A percentile compares a stretch with the other conserved stretches of the same genome.
phyloP scores from a whole-genome alignment of 2,888 invertebrate genomes.

The Acanthosepion lycidas region DNA sequence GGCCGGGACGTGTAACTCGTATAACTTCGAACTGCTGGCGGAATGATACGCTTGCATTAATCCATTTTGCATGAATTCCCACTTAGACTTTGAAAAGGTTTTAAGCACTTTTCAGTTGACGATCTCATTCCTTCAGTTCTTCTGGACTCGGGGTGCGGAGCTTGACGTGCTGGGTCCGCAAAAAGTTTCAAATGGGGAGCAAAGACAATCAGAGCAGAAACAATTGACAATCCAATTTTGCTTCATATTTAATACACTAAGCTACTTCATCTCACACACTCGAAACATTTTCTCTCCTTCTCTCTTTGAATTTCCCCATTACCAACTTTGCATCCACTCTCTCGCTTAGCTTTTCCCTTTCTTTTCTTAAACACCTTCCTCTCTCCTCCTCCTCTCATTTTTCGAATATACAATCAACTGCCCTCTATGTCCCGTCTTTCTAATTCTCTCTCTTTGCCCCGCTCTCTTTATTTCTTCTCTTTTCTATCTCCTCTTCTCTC shows the following conservation, averaged over 20 bases:
- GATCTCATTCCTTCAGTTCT: background rate
- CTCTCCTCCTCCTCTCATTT: background rate
- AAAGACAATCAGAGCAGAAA: background rate
- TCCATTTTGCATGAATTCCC: background rate
- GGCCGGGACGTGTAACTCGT: background rate
- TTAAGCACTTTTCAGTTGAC: background rate
- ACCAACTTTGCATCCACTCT: too few relatives aligned
- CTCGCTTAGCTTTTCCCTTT: too few relatives aligned
- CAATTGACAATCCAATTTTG: background rate
- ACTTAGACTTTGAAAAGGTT: background rate
- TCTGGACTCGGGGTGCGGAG: background rate
- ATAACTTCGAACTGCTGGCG: background rate
- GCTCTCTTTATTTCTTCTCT: too few relatives aligned
- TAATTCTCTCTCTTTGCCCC: too few relatives aligned
- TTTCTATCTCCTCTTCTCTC: background rate
- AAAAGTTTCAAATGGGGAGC: background rate
- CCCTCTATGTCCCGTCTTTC: too few relatives aligned
- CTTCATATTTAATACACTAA: background rate
- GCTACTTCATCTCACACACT: background rate
- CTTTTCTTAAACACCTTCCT: too few relatives aligned
- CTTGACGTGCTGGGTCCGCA: background rate
- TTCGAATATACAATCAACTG: too few relatives aligned
- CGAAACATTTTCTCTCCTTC: background rate
- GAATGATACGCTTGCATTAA: conserved; percentile 4
- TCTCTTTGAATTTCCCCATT: too few relatives aligned